Base-by-base conservation (phyloP, 2,113 vertebrate species). In the Rhea pennata region DNA sequence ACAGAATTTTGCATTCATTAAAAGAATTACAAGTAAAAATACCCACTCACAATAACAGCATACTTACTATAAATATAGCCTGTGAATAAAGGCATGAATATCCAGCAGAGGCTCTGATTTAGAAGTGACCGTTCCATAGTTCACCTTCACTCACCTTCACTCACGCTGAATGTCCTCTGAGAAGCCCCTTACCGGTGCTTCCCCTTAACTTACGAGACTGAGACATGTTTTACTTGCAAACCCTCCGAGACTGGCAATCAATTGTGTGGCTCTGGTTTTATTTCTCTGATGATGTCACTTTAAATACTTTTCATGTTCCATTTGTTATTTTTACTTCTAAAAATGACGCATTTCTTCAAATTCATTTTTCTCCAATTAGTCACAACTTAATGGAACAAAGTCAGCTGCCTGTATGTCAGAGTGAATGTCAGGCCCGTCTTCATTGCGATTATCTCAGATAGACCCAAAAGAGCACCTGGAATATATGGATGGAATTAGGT, bases 241-340 rank as follows among this genome's bases (percentile, higher is more conserved):
- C 91, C 96, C 96, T 98, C 97, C 12, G 84, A 91, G 84, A 97
- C 95, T 23, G 91, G 97, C 97, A 96, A 97, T 97, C 96, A 74
- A 96, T 97, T 78, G 91, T 84, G 96, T 56, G 96, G 80, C 96
- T 97, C 96, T 93, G 94, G 95, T 95, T 97, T 96, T 95, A 84
- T 96, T 96, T 91, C 96, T 95, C 96, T 97, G 98, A 97, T 98
- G 98, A 98, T 98, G 98, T 98, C 98, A 98, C 98, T 98, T 98
- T 90, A 97, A 98, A 98, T 98, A 98, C 96, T 98, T 98, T 96
- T 96, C 98, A 48, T 97, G 98, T 97, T 98, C 98, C 98, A 98
- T 98, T 98, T 97, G 97, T 98, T 98, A 98, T 98, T 98, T 98
- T 98, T 98, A 98, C 98, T 98, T 98, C 95, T 97, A 97, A 97